These are phyloP conservation scores for Brachypodius melanocephalos DNA, from an alignment of 2,113 vertebrate species.

Conservation along the genomic window DNA sequence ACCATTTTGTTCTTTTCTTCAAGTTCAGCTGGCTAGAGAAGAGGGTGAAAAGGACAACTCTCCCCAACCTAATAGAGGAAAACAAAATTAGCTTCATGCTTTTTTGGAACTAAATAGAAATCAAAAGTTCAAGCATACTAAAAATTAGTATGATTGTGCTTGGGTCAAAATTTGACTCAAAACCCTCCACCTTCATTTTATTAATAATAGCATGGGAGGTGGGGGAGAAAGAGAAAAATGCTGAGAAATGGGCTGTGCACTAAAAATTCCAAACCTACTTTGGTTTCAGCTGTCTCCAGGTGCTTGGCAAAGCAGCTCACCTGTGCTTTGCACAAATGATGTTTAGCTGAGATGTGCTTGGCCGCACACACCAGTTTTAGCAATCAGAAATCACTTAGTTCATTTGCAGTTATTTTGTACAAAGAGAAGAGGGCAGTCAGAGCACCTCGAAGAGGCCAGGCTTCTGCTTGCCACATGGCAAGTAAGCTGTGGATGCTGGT, in stretches of 20 bases:
- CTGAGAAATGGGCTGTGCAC: neutral
- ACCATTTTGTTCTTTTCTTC: neutral
- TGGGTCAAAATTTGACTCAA: neutral
- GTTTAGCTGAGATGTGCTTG: neutral
- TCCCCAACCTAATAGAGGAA: neutral
- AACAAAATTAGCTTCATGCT: neutral
- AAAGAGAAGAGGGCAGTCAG: neutral
- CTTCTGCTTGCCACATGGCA: neutral
- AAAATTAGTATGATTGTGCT: neutral
- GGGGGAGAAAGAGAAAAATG: accelerated
- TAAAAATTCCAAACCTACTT: neutral
- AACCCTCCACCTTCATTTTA: neutral
- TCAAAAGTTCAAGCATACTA: neutral
- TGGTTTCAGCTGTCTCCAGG: neutral
- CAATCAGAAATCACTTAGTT: neutral
- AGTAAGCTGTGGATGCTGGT: neutral
- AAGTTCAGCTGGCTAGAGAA: neutral
- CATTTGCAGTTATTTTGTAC: neutral
- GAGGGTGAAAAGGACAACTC: neutral
- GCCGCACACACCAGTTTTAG: neutral
- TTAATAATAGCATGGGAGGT: neutral
- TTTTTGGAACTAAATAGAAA: neutral
- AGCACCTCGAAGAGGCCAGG: neutral
- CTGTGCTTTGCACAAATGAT: neutral
- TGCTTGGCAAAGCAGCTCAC: neutral